Evolutionary conservation across 2,888 invertebrate genomes (phyloP).

Genomic region (Anthophora plumipes): DNA sequence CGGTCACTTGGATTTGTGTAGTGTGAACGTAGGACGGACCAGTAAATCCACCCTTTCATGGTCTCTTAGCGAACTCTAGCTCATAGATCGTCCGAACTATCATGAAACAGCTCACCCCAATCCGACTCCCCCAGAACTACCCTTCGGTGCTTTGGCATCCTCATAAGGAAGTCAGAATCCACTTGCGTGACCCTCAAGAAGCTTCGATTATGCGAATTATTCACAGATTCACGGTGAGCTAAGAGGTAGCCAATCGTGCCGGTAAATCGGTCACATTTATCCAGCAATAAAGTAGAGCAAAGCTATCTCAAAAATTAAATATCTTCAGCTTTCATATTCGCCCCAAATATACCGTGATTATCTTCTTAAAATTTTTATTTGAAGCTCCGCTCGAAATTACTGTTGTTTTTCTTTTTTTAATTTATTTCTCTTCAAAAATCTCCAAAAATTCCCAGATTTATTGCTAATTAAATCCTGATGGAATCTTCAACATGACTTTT

Average conservation of each 20-base stretch:
- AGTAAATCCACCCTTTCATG: constrained; percentile 84
- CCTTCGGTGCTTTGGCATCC: constrained; percentile 73
- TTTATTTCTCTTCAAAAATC: too few species aligned
- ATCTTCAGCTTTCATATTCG: too few species aligned
- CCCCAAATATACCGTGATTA: too few species aligned
- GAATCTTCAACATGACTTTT: too few species aligned
- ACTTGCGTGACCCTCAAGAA: constrained; percentile 63
- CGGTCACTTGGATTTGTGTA: constrained; percentile 85
- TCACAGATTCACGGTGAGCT: constrained; percentile 69
- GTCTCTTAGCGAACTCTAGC: constrained; percentile 83
- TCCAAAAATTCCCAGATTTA: background rate
- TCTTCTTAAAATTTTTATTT: too few species aligned
- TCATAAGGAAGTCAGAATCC: constrained; percentile 71
- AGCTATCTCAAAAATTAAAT: too few species aligned
- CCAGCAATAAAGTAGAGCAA: too few species aligned
- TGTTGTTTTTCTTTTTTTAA: too few species aligned
- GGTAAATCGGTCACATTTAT: background rate
- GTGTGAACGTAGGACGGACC: constrained; percentile 83
- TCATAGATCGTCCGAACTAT: constrained; percentile 84
- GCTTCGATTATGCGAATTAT: constrained; percentile 77
- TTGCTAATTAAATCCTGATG: too few species aligned
- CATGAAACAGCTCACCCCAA: constrained; percentile 78
- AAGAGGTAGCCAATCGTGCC: background rate
- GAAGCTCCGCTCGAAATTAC: too few species aligned
- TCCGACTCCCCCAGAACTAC: constrained; percentile 64